These are phyloP conservation scores for Gallinago stenura DNA, from an alignment of 2,797 vertebrate genomes.

Conservation along the genomic window DNA sequence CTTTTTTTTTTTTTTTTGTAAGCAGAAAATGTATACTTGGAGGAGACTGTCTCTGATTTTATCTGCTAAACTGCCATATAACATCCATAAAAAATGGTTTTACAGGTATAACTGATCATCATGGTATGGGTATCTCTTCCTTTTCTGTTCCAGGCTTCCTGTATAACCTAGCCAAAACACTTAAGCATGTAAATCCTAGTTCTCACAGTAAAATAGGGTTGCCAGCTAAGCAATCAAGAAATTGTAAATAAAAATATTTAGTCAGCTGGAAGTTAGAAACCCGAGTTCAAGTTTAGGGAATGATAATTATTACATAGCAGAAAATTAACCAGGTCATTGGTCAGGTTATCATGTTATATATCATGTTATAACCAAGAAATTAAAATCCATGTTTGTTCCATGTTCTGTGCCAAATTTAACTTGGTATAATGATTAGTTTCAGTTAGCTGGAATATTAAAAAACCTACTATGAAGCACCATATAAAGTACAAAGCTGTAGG, in stretches of 20 bases:
- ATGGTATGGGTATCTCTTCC: neutral
- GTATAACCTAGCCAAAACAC: neutral
- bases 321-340: neutral
- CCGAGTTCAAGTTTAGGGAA: neutral
- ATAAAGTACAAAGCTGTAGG: neutral
- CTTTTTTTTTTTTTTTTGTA: neutral
- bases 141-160: neutral
- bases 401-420: neutral
- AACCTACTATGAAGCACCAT: neutral
- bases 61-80: neutral
- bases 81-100: neutral
- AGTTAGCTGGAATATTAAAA: neutral
- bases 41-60: neutral
- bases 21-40: neutral
- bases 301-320: neutral
- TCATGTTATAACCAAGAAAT: neutral
- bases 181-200: neutral
- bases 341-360: neutral
- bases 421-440: neutral
- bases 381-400: neutral
- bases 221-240: neutral
- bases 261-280: neutral
- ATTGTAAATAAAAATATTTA: neutral
- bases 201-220: neutral
- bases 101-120: neutral